A percentile compares a stretch with the other conserved stretches of the same genome.
phyloP scores from a whole-genome alignment of 1,140 invertebrate species.

The Drosophila hydei region DNA sequence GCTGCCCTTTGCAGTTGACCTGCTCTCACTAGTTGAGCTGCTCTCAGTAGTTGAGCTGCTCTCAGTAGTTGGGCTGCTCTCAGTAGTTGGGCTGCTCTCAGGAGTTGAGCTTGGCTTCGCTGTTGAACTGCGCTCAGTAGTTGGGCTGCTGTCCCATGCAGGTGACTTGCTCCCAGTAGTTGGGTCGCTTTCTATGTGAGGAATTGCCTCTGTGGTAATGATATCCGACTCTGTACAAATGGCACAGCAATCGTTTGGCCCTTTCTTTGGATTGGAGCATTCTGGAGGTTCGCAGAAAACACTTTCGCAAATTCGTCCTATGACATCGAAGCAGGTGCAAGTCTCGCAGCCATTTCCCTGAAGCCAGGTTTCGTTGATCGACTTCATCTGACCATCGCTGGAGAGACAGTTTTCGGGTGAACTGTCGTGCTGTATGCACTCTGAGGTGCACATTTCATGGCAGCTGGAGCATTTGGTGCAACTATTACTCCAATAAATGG shows the following conservation, averaged over 20 bases:
- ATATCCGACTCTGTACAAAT: slow-evolving; percentile 24
- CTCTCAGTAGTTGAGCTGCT: too few relatives aligned
- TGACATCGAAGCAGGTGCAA: slow-evolving; percentile 46
- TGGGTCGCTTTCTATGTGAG: too few relatives aligned
- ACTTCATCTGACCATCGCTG: slow-evolving; percentile 18
- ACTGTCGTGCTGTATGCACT: neutral
- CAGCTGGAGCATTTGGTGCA: slow-evolving; percentile 65
- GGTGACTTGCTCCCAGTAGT: too few relatives aligned
- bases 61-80: neutral
- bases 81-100: too few relatives aligned
- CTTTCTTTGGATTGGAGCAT: neutral
- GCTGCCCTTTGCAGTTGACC: too few relatives aligned
- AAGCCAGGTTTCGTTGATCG: slow-evolving; percentile 43
- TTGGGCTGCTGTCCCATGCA: too few relatives aligned
- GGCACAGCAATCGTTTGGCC: slow-evolving; percentile 50
- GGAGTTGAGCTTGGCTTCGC: too few relatives aligned
- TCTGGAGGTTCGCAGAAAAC: slow-evolving; percentile 17
- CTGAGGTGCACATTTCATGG: slow-evolving; percentile 1
- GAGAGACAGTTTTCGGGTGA: slow-evolving; percentile 33
- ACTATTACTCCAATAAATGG: slow-evolving; percentile 39
- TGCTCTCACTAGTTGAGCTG: too few relatives aligned
- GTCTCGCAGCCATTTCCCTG: slow-evolving; percentile 45
- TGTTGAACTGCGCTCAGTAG: too few relatives aligned
- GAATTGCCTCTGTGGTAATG: slow-evolving; percentile 7
- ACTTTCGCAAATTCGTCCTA: slow-evolving; percentile 4